Evolutionary conservation across 2,888 invertebrate genomes (phyloP), one percentile per base, ranked within the genome.

Genomic region (Ypsolopha sequella): DNA sequence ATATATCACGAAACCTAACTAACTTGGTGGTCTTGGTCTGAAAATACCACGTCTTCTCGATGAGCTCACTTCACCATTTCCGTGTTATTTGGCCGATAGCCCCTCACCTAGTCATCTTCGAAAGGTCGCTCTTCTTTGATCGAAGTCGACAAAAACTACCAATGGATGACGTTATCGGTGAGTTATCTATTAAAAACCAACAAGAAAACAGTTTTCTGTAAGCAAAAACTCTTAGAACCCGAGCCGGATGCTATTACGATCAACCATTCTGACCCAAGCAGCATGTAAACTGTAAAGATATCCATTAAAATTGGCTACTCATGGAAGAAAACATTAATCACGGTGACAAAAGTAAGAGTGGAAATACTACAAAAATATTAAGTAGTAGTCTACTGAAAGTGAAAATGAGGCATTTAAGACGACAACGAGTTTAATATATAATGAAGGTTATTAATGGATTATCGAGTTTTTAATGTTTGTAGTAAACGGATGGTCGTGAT

Each of bases 401-500:
- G 64, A 67, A 68, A 62, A 62, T 61, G 60, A 57, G 60, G 62
- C 54, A 61, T 58, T 56, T 54, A 45, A 54, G 56, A 52, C 55
- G 50, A 52, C 51, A 53, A 53, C 54, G 54, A 48, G 58, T 53
- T 58, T 55, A 53, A 50, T 56, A 58, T 54, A 54, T 58, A 56
- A 56, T 54, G 54, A 56, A 55, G 53, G 55, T 58, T 56, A 51
- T 60, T 60, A 58, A 60, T 60, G 56, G 52, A 52, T 57, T 53
- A 60, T 64, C 60, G 60, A 55, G 64, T 41, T 36, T 49, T 47
- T 53, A 41, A 48, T 51, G 54, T 44, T 53, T 56, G 56, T 63
- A 58, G 58, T 61, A 68, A 69, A 63, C 62, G 59, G 58, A 48
- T 55, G 65, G 61, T 63, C 72, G 72, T 73, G 72, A 71, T 64